Conservation (phyloP, 2,888 invertebrate species). For the Clanis bilineata region DNA sequence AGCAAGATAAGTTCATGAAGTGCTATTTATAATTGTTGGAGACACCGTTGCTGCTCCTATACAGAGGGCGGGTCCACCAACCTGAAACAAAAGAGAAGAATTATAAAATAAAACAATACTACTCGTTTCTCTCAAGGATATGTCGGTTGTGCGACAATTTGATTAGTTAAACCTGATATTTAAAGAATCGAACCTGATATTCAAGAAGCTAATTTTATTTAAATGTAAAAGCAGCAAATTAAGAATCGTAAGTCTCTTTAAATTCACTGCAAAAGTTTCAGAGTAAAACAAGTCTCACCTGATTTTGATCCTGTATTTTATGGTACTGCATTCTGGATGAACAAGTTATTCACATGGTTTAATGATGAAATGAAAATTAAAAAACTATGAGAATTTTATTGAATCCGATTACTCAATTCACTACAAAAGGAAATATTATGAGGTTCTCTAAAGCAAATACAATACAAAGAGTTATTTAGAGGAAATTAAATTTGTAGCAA, state of each 20-base stretch:
- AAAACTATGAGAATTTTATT: not conserved
- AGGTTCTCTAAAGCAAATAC: not conserved
- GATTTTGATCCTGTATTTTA: not conserved
- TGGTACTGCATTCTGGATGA: not conserved
- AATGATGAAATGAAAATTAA: not conserved
- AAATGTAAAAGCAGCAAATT: no score
- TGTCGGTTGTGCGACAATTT: no score
- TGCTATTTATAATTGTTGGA: not conserved
- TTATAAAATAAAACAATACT: not conserved
- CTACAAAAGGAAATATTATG: not conserved
- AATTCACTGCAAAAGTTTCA: no score
- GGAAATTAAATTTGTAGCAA: not conserved
- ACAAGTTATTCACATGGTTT: not conserved
- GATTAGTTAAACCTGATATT: no score
- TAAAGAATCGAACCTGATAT: no score
- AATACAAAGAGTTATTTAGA: not conserved
- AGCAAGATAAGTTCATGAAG: no score
- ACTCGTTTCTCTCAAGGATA: not conserved
- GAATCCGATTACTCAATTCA: no score
- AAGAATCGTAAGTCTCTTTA: no score
- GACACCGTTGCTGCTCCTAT: not conserved
- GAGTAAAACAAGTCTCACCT: not conserved
- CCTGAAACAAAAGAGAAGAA: slow-evolving; percentile 15
- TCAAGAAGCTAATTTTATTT: no score
- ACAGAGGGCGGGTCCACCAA: not conserved